phyloP scores from a whole-genome alignment of 2,113 vertebrate genomes.

The Erinaceus europaeus region DNA sequence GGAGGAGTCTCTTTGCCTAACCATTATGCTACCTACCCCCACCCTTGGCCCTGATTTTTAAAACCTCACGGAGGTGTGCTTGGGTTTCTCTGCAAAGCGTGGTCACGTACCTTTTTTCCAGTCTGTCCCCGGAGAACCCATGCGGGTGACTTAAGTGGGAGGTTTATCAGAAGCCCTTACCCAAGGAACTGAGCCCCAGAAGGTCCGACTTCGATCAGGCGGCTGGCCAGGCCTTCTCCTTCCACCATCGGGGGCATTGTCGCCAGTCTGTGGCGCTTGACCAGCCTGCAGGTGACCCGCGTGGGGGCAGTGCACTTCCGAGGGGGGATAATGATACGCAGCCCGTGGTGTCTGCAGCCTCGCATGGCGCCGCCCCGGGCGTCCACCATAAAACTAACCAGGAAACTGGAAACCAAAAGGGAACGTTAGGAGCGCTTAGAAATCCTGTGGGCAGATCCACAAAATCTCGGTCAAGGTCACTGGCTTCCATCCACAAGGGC shows the following conservation, averaged over 20 bases:
- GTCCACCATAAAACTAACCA: constrained; percentile 99
- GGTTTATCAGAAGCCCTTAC: constrained; percentile 84
- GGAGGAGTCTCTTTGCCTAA: too few species aligned
- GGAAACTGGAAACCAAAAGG: constrained; percentile 86
- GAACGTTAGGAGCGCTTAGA: constrained; percentile 15
- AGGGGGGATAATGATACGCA: constrained; percentile 95
- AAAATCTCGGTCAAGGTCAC: not conserved
- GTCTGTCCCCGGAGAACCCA: too few species aligned
- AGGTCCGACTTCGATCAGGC: constrained; percentile 96
- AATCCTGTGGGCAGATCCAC: accelerated
- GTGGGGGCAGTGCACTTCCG: constrained; percentile 96
- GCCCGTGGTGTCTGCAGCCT: constrained; percentile 95
- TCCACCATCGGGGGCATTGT: constrained; percentile 98
- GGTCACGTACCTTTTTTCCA: not conserved
- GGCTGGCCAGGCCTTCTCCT: constrained; percentile 94
- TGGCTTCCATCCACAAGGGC: not conserved
- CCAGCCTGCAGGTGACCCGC: constrained; percentile 94
- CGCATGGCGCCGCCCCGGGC: constrained; percentile 97
- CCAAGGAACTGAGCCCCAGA: constrained; percentile 98
- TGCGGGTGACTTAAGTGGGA: not conserved
- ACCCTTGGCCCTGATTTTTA: too few species aligned
- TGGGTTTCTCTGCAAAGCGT: accelerated
- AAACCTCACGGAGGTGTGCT: not conserved
- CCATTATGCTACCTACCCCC: too few species aligned
- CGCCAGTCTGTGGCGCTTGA: constrained; percentile 96